Percentiles rank a stretch among this genome's conserved stretches.
Conservation (phyloP, 2,888 invertebrate species). For the Slavum lentiscoides region DNA sequence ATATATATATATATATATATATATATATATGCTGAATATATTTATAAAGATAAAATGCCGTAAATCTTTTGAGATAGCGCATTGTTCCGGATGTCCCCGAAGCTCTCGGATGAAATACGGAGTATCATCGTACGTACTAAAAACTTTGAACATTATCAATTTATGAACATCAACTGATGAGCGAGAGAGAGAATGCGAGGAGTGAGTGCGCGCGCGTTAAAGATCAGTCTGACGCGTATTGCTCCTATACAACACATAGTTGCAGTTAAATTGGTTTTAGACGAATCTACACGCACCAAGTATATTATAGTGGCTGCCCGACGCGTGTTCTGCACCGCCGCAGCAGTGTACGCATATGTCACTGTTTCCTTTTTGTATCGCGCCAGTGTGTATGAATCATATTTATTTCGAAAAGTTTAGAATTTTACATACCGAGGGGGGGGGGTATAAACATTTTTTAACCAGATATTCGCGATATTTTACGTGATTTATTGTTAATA, state of each 20-base stretch:
- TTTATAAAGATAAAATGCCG: slow-evolving; percentile 41
- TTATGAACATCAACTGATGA: slow-evolving; percentile 42
- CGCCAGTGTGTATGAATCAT: slow-evolving; percentile 16
- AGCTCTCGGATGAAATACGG: slow-evolving; percentile 46
- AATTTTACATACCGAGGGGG: not conserved
- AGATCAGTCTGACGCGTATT: slow-evolving; percentile 27
- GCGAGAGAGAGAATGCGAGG: not conserved
- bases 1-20: no score
- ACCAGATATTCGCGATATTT: not conserved
- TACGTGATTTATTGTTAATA: no score
- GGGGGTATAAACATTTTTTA: not conserved
- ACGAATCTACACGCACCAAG: not conserved
- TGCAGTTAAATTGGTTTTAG: slow-evolving; percentile 48
- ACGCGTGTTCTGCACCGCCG: not conserved
- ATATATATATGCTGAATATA: slow-evolving; percentile 24
- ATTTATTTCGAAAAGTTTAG: slow-evolving; percentile 27
- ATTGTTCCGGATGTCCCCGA: slow-evolving; percentile 30
- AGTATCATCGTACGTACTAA: slow-evolving; percentile 6
- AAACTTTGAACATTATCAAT: slow-evolving; percentile 52
- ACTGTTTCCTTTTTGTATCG: slow-evolving; percentile 7
- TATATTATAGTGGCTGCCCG: slow-evolving; percentile 6
- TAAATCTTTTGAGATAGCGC: slow-evolving; percentile 47
- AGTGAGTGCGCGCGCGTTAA: not conserved
- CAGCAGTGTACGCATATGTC: not conserved
- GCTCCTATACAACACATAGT: not conserved